Evolutionary conservation across 2,797 vertebrate species (phyloP), one percentile per base, ranked within the genome.

Genomic region (Chelidonichthys spinosus): DNA sequence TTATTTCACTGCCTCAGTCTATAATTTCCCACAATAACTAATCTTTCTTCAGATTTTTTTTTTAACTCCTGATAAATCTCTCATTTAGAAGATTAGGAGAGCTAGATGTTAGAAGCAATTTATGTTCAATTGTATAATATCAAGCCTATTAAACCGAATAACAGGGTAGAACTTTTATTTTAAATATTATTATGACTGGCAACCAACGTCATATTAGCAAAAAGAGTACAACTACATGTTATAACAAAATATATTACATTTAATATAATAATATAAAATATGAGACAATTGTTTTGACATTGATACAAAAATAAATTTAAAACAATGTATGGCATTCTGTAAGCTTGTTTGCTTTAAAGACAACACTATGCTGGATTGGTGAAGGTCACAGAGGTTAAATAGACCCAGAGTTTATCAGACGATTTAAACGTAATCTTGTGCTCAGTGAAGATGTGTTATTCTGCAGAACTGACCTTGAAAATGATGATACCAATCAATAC

Each of bases 1-100:
- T 82, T 85, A 79, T 87, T 83, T 86, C 66, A 75, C 68, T 35
- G 55, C 33, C 39, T 44, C 52, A 39, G 50, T 78, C 39, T 79
- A 6, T 84, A 77, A 85, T 80, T 74, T 67, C 14, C 33, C 25
- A 55, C 33, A 82, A 85, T 66, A 87, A 66, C 17, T 49, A 15
- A 62, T 81, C 7, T 71, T 56, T 68, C 53, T 58, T 72, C 35
- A 78, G 65, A 76, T 74, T 37, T 42, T 54, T 67, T 53, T 36
- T 55, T 55, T n/a, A 33, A 47, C 3, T 42, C 0, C 32, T 54
- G 44, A 76, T 58, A 62, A 78, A 80, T 63, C 11, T 11, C 10
- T 63, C 32, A 74, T 53, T 70, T 36, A 62, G 69, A 54, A 74
- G 49, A 80, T 76, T 65, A 49, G 14, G 14, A 47, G 40, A 56